Percentiles rank a stretch among this genome's conserved stretches.
phyloP scores from a whole-genome alignment of 2,888 invertebrate genomes.

The Meghimatium bilineatum region DNA sequence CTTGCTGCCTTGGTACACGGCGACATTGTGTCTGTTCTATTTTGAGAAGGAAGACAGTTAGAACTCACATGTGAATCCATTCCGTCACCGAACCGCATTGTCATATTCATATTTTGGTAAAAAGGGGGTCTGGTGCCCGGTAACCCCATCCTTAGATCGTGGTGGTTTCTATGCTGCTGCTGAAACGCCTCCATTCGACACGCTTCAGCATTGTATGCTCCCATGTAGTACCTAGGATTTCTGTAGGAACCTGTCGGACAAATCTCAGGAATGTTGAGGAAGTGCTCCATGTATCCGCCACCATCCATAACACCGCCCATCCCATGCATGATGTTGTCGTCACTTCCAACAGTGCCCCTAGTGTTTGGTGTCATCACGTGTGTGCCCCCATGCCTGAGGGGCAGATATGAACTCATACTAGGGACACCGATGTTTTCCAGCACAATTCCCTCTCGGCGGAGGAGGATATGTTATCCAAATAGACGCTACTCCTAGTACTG shows the following conservation, averaged over 20 bases:
- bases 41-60: slow-evolving; percentile 61
- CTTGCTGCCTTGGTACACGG: slow-evolving; percentile 65
- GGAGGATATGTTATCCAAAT: neutral
- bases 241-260: slow-evolving; percentile 70
- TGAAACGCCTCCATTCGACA: slow-evolving; percentile 73
- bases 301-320: slow-evolving; percentile 47
- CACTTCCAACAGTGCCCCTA: slow-evolving; percentile 25
- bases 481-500: neutral
- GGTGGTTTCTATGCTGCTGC: slow-evolving; percentile 60
- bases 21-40: slow-evolving; percentile 63
- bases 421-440: neutral
- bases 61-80: slow-evolving; percentile 52
- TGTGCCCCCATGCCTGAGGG: slow-evolving; percentile 65
- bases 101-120: slow-evolving; percentile 71
- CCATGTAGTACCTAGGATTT: slow-evolving; percentile 66
- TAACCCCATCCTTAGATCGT: slow-evolving; percentile 70
- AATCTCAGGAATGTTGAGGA: slow-evolving; percentile 73
- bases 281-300: slow-evolving; percentile 71
- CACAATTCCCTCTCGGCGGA: neutral
- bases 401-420: slow-evolving; percentile 72
- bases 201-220: slow-evolving; percentile 60
- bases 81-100: slow-evolving; percentile 66
- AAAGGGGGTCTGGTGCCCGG: slow-evolving; percentile 65
- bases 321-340: slow-evolving; percentile 53
- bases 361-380: slow-evolving; percentile 52